Base-by-base conservation (phyloP, 1,140 invertebrate genomes). In the Nasonia longicornis region DNA sequence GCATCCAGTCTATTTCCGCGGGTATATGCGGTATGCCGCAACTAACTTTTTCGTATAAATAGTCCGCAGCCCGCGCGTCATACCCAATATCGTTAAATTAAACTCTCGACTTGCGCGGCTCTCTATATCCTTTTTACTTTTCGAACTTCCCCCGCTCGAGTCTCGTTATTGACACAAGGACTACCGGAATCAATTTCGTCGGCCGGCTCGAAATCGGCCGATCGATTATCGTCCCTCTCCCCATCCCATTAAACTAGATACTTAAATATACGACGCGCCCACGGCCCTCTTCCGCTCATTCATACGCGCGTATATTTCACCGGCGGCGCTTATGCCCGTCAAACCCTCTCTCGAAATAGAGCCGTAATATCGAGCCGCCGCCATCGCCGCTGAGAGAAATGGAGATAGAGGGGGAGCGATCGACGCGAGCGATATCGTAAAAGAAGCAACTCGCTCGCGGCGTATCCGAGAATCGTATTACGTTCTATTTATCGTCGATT, bases 401-500 rank as follows among this genome's bases (percentile, higher is more conserved):
- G 10, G 38, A 42, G 38, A 42, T 7, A 42, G 38, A 8, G 8
- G 11, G 29, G 10, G 20, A 8, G 35, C 16, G 52, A 58, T 74
- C 35, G 31, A 79, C 12, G 31, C 38, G 7, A 3, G 45, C 26
- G 3, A 75, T 63, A 63, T 75, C 58, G 58, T 77, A 77, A 77
- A 77, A 77, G 75, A 42, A 77, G 75, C 52, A 14, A 29, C 73
- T 26, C 75, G 58, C 63, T 16, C 63, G n/a, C 38, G 52, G 52
- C 16, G 52, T 58, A 74, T 72, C 70, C 29, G 48, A 31, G 75
- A 67, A 64, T 77, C 75, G 35, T 67, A 77, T 42, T 77, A 66
- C 58, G 58, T 66, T 42, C 75, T 77, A 77, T 64, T 77, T 77
- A 66, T 77, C 63, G 75, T 42, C 75, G 35, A 77, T 77, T 77